Conservation (phyloP, 2,888 invertebrate species). For the Chrysotoxum bicinctum region DNA sequence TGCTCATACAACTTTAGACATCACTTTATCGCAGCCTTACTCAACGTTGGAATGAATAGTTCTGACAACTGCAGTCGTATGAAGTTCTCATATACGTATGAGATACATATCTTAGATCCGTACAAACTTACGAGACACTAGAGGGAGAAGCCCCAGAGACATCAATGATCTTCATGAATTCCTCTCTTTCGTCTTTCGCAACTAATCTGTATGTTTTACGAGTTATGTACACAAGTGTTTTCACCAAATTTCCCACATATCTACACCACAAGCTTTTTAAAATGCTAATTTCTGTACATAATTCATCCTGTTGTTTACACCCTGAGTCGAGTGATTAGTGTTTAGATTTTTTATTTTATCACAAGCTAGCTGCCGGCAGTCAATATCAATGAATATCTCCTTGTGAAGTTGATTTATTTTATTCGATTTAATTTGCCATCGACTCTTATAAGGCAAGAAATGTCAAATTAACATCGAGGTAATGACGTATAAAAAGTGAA, state of each 20-base stretch:
- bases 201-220: conserved; percentile 19
- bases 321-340: neutral
- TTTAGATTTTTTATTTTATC: neutral
- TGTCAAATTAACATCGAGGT: too few species aligned
- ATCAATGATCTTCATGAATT: neutral
- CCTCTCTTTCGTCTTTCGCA: neutral
- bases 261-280: neutral
- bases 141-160: neutral
- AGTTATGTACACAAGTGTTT: conserved; percentile 16
- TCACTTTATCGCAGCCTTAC: neutral
- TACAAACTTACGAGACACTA: neutral
- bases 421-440: too few species aligned
- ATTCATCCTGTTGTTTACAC: neutral
- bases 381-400: too few species aligned
- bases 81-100: neutral
- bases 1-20: neutral
- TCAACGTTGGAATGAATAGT: conserved; percentile 1
- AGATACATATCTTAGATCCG: neutral
- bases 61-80: conserved; percentile 3
- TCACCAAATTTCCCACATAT: conserved; percentile 9
- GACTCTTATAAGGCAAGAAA: too few species aligned
- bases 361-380: neutral
- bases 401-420: too few species aligned
- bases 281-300: conserved; percentile 16
- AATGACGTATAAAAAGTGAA: too few species aligned